phyloP scores from a whole-genome alignment of 1,140 invertebrate genomes.

The Andricus grossulariae region DNA sequence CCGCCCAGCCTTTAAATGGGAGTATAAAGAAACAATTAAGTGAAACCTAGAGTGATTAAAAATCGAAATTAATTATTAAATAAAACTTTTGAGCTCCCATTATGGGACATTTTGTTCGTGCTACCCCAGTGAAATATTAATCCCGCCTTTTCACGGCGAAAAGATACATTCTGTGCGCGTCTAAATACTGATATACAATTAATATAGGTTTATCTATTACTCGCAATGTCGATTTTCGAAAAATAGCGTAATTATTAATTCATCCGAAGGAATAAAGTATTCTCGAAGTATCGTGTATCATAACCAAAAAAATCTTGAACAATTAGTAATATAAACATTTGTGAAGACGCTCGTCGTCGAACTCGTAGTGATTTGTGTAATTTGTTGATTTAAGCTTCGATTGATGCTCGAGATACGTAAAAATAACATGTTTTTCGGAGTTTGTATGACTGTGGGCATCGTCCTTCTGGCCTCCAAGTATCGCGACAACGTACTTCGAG shows the following conservation, averaged over 20 bases:
- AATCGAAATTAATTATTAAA: conserved; percentile 37
- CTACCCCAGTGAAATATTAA: conserved; percentile 4
- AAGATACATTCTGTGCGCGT: not conserved
- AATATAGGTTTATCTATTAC: not conserved
- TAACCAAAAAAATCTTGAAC: not conserved
- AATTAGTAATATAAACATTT: conserved; percentile 3
- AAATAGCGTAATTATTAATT: not conserved
- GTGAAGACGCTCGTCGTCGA: not conserved
- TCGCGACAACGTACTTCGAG: conserved; percentile 68
- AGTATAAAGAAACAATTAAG: conserved; percentile 33
- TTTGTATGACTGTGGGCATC: conserved; percentile 66
- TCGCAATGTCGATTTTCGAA: conserved; percentile 19
- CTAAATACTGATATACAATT: conserved; percentile 8
- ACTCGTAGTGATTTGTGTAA: conserved; percentile 34
- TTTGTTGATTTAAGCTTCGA: conserved; percentile 38
- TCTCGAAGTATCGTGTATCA: not conserved
- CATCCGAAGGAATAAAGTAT: not conserved
- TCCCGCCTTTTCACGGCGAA: conserved; percentile 15
- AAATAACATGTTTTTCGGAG: conserved; percentile 62
- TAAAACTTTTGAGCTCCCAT: conserved; percentile 32
- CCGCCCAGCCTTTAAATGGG: conserved; percentile 34
- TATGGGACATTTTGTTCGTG: not conserved
- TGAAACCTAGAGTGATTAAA: conserved; percentile 43
- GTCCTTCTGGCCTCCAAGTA: conserved; percentile 69
- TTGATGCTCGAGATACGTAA: conserved; percentile 57